Percentiles rank a stretch among this genome's conserved stretches.
phyloP scores from a whole-genome alignment of 2,113 vertebrate species.

The Chionis minor region DNA sequence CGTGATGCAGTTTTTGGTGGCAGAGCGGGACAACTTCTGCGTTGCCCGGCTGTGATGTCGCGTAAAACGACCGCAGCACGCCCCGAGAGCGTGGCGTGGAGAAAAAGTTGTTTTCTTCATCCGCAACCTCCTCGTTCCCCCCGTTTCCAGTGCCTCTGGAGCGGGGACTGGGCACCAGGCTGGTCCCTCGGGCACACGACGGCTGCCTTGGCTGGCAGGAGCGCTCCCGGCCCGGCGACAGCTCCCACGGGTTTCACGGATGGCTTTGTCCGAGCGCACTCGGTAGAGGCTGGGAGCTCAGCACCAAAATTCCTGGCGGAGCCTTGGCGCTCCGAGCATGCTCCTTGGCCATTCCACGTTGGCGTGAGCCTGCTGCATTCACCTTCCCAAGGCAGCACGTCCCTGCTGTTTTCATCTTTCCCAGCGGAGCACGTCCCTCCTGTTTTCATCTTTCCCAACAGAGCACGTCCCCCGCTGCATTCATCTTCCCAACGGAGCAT shows the following conservation, averaged over 20 bases:
- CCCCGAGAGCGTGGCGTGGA: background rate
- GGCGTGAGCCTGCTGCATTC: accelerated
- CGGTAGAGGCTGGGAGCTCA: background rate
- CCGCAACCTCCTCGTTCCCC: accelerated
- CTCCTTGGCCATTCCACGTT: background rate
- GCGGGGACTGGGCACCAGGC: background rate
- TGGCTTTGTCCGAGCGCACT: background rate
- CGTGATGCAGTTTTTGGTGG: background rate
- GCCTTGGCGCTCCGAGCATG: background rate
- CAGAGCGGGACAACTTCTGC: background rate
- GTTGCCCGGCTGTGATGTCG: background rate
- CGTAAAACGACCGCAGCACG: background rate
- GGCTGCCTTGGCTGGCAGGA: background rate
- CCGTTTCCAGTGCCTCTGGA: background rate
- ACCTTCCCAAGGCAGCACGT: background rate
- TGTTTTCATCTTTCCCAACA: accelerated
- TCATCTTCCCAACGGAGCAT: background rate
- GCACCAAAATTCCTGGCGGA: background rate
- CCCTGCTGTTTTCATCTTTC: accelerated
- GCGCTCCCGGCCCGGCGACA: background rate
- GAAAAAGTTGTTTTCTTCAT: background rate
- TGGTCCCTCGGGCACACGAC: background rate
- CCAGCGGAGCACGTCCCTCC: accelerated
- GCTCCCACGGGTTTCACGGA: background rate
- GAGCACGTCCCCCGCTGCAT: accelerated